Base-by-base conservation (phyloP, 2,888 invertebrate species). In the Hofmannophila pseudospretella region DNA sequence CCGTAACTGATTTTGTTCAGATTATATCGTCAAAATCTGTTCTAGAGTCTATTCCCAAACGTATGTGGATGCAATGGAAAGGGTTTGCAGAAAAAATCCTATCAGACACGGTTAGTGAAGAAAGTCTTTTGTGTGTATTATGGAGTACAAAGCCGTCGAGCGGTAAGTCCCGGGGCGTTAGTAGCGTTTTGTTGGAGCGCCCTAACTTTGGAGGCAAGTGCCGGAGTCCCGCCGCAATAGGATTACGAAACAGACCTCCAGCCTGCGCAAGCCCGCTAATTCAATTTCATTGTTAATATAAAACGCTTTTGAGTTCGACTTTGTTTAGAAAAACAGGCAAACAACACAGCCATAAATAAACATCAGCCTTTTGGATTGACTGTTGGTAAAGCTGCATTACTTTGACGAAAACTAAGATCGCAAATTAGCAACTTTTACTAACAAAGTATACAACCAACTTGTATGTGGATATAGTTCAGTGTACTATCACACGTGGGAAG, bases 241-340 rank as follows among this genome's bases (percentile, higher is more conserved):
- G 79, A 81, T 81, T 81, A 77, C 71, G 59, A 58, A 64, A 28
- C 68, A 72, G 61, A 70, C 66, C 66, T 68, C 72, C 71, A 70
- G 65, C 64, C 68, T 56, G 23, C 7, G 61, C 59, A 59, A 66
- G 67, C 62, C 64, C 46, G 63, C 64, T 75, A 73, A 78, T 79
- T 72, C 71, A 68, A 73, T 75, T 71, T 66, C 64, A 70, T 65
- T 72, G 71, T 69, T 66, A 57, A 70, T 69, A 65, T 61, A 61
- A 59, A 67, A 66, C 34, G 10, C 27, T 26, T 34, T 34, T 34
- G 25, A 10, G 47, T 44, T 47, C 50, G 36, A 42, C 38, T 49
- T 48, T 40, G 23, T 34, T 39, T 26, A 4, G n/a, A 20, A 19
- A 38, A 38, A 27, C 34, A 22, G 20, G 9, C n/a, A n/a, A n/a